phyloP scores from a whole-genome alignment of 2,888 invertebrate species.

The Laothoe populi region DNA sequence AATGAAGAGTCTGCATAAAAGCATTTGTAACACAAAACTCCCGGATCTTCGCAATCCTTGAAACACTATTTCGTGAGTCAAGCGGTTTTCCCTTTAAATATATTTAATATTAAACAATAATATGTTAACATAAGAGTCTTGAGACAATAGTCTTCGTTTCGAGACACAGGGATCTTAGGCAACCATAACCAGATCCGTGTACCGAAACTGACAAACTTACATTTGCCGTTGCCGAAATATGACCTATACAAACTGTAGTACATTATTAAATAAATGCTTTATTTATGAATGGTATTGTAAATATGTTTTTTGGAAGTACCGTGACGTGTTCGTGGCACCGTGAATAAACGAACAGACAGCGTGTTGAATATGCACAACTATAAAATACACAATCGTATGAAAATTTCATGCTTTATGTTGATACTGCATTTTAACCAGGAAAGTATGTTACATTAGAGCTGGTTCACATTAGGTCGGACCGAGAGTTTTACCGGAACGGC shows the following conservation, averaged over 20 bases:
- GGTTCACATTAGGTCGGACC: background rate
- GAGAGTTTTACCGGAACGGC: too few relatives aligned
- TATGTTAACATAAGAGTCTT: conserved; percentile 68
- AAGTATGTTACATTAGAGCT: background rate
- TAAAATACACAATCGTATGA: conserved; percentile 58
- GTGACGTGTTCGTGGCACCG: conserved; percentile 75
- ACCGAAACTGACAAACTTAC: conserved; percentile 42
- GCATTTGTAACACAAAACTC: conserved; percentile 21
- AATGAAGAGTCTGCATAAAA: background rate
- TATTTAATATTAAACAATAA: conserved; percentile 48
- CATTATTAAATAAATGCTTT: conserved; percentile 33
- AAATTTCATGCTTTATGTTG: conserved; percentile 19
- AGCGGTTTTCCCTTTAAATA: conserved; percentile 57
- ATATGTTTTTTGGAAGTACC: conserved; percentile 53
- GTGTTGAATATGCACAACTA: conserved; percentile 66
- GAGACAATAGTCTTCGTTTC: conserved; percentile 64
- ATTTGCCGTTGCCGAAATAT: conserved; percentile 28
- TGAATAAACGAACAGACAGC: conserved; percentile 75
- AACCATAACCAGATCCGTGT: conserved; percentile 66
- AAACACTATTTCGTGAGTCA: conserved; percentile 50
- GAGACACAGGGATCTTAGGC: conserved; percentile 68
- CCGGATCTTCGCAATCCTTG: conserved; percentile 40
- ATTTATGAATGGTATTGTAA: conserved; percentile 32
- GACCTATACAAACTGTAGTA: conserved; percentile 31
- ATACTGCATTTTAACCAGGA: background rate